Conservation (phyloP, 2,797 vertebrate species). For the Oreonectes daqikongensis region DNA sequence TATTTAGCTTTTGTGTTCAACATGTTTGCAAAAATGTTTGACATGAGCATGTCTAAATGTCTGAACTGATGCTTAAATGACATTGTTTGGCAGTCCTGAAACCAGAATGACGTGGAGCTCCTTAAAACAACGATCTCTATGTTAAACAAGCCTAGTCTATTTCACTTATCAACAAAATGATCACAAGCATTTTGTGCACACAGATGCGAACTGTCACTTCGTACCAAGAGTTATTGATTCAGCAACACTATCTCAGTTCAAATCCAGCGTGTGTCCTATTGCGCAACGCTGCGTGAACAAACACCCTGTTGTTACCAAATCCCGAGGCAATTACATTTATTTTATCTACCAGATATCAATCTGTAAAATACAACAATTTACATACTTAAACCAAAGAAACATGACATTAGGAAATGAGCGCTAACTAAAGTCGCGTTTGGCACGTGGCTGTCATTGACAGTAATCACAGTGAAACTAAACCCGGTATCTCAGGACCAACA, state of each 20-base stretch:
- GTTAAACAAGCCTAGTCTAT: neutral
- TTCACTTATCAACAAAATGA: neutral
- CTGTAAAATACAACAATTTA: neutral
- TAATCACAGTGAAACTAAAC: neutral
- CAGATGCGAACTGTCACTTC: neutral
- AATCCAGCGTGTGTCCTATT: conserved; percentile 22
- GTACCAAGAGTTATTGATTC: conserved; percentile 43
- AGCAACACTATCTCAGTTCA: conserved; percentile 5
- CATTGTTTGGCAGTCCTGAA: neutral
- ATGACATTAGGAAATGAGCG: neutral
- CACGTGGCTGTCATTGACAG: neutral
- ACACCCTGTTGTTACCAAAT: conserved; percentile 26
- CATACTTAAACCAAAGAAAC: too few relatives aligned
- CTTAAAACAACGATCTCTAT: neutral
- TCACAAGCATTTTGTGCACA: neutral
- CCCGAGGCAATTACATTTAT: neutral
- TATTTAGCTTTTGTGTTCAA: too few relatives aligned
- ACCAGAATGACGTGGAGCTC: neutral
- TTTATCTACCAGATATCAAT: neutral
- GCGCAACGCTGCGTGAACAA: conserved; percentile 31
- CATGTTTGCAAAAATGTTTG: too few relatives aligned
- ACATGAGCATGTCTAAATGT: too few relatives aligned
- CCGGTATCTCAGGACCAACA: neutral
- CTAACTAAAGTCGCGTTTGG: neutral
- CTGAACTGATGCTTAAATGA: neutral